phyloP scores from a whole-genome alignment of 2,888 invertebrate species.

The Mesochorus sp. region DNA sequence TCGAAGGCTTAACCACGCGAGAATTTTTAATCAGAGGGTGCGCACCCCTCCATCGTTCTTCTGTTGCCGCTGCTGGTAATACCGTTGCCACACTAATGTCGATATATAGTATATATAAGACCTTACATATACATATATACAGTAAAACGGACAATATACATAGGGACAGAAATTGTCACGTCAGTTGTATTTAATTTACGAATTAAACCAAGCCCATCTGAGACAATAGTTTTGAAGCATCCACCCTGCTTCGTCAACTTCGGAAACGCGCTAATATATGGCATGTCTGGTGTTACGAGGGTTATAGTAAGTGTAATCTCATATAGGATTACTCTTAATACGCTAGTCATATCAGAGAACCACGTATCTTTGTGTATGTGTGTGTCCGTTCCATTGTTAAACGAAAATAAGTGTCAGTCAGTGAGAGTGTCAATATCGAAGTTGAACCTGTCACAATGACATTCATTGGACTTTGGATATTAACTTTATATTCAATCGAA shows the following conservation, averaged over 20 bases:
- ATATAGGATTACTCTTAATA: slow-evolving; percentile 67
- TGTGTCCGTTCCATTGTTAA: slow-evolving; percentile 3
- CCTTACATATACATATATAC: slow-evolving; percentile 9
- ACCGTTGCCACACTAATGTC: slow-evolving; percentile 69
- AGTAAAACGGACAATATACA: slow-evolving; percentile 63
- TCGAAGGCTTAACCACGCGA: slow-evolving; percentile 82
- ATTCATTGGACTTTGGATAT: no score
- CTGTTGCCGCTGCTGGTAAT: slow-evolving; percentile 69
- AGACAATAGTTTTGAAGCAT: slow-evolving; percentile 72
- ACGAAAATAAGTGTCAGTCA: no score
- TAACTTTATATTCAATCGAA: no score
- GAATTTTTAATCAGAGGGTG: slow-evolving; percentile 83
- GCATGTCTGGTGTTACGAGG: not conserved
- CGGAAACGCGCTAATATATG: not conserved
- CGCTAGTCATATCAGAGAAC: slow-evolving; percentile 76
- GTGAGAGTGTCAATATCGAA: no score
- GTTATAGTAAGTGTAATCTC: slow-evolving; percentile 32
- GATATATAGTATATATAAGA: slow-evolving; percentile 15
- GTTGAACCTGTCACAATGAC: no score
- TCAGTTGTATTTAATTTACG: slow-evolving; percentile 66
- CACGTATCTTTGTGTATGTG: slow-evolving; percentile 66
- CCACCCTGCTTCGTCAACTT: slow-evolving; percentile 46
- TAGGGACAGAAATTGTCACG: slow-evolving; percentile 76
- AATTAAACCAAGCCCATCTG: slow-evolving; percentile 52
- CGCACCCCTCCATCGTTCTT: slow-evolving; percentile 76